Evolutionary conservation across 1,140 invertebrate species (phyloP).

Genomic region (Heterodera schachtii): DNA sequence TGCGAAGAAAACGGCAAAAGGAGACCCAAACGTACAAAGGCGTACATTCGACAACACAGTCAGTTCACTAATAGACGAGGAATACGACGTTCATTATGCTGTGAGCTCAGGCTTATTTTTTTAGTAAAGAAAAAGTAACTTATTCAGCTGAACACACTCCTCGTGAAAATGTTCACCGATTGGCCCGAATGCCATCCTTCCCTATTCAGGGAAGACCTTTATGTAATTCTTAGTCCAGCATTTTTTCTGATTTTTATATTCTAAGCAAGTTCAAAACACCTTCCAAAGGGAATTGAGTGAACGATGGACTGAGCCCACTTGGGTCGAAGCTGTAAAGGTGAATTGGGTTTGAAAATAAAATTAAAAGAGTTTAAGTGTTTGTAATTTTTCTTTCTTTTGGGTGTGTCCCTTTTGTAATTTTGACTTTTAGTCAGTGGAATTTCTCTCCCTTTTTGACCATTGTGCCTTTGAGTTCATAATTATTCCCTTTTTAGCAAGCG

Average conservation of each 20-base stretch:
- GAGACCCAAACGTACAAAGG: background rate
- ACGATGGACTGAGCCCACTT: constrained; percentile 11
- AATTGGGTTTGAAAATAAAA: background rate
- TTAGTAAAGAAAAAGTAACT: background rate
- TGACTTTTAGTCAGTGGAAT: background rate
- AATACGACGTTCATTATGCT: constrained; percentile 59
- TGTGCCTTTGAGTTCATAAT: background rate
- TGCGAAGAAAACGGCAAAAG: background rate
- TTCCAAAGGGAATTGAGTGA: constrained; percentile 9
- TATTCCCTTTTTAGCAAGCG: constrained; percentile 41
- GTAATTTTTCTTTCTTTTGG: no score
- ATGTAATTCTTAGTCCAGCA: background rate
- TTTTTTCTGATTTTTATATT: constrained; percentile 1
- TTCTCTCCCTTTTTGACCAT: background rate
- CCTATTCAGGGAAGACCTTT: constrained; percentile 52
- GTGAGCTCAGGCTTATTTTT: background rate
- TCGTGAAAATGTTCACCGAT: constrained; percentile 64
- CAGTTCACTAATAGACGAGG: constrained; percentile 57
- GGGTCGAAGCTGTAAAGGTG: constrained; percentile 52
- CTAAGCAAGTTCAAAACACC: constrained; percentile 1
- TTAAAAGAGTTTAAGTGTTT: no score
- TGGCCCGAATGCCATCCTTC: constrained; percentile 56
- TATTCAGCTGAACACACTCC: constrained; percentile 5
- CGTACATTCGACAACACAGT: constrained; percentile 58
- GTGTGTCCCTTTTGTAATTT: no score